Evolutionary conservation across 30 jellyfish, hydroid and myxozoan species (phyloP), one percentile per base, ranked within the genome.

Genomic region (Aurelia coerulea): DNA sequence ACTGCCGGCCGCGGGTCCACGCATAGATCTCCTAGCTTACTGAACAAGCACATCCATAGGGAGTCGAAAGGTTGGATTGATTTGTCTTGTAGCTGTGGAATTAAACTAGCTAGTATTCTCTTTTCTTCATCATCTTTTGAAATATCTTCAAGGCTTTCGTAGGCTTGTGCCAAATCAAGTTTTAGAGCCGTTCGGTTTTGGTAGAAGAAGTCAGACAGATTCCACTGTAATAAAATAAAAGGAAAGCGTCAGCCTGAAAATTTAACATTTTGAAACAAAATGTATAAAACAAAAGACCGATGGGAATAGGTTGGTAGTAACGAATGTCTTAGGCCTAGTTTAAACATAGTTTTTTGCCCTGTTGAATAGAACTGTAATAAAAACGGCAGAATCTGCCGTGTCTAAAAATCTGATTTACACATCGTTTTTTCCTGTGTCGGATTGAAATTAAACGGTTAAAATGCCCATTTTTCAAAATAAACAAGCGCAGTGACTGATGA

Each of bases 1-100:
- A 93, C 98, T 52, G 98, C 98, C 6, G 98, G 98, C 68, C 98
- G 89, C 68, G 98, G 98, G 85, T 93, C 98, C 54, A 93, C 98
- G 88, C 98, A 93, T 80, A 93, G 95, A 62, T 93, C 98, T 4
- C 98, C 98, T 3, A 93, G 86, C 62, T 93, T 93, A 53, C 98
- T 86, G 76, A 87, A 93, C 78, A 93, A 56, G 73, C 98, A 87
- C 97, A 93, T 93, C 98, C 98, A 93, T 58, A 92, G 79, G 14
- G 98, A 87, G 65, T 93, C 98, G 68, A 93, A 93, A 11, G 96
- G 97, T 74, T 93, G 95, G 31, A 89, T 85, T 41, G 91, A 62
- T 37, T 75, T 83, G 72, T 88, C 97, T 19, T n/a, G 79, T 60
- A 79, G 76, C 15, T 42, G 54, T 41, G 97, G 98, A 34, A 88